Conservation (phyloP, 2,888 invertebrate genomes). For the Drosophila niveifrons region DNA sequence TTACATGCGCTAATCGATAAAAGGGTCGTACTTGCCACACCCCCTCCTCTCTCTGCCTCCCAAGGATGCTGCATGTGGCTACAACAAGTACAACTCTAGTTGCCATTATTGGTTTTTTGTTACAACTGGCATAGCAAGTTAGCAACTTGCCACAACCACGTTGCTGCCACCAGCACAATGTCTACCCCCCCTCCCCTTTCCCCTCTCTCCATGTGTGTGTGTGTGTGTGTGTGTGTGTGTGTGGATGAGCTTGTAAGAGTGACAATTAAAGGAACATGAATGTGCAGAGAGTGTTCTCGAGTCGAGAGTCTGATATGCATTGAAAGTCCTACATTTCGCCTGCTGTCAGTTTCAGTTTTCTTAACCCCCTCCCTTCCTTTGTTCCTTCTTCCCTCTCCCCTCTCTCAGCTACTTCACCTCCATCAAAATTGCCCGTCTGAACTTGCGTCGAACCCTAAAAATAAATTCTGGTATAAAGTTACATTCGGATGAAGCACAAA, state of each 20-base stretch:
- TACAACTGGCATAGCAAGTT: slow-evolving; percentile 54
- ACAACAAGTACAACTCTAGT: slow-evolving; percentile 55
- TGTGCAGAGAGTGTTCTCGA: slow-evolving; percentile 24
- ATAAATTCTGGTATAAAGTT: slow-evolving; percentile 19
- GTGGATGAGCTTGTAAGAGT: slow-evolving; percentile 30
- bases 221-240: slow-evolving; percentile 1
- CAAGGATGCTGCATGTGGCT: slow-evolving; percentile 56
- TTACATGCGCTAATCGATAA: slow-evolving; percentile 72
- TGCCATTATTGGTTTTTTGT: slow-evolving; percentile 69
- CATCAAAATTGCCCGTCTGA: neutral
- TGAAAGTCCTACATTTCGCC: slow-evolving; percentile 31
- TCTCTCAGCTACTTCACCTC: no score
- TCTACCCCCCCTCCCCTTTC: neutral
- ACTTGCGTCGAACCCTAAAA: neutral
- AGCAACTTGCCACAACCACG: slow-evolving; percentile 56
- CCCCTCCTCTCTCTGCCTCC: neutral
- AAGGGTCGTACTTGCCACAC: slow-evolving; percentile 8
- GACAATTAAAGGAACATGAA: slow-evolving; percentile 54
- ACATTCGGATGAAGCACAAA: slow-evolving; percentile 14
- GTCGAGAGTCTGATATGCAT: slow-evolving; percentile 39
- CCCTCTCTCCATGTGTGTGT: no score
- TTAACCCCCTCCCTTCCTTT: neutral
- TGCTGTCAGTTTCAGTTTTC: slow-evolving; percentile 37
- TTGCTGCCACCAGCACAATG: slow-evolving; percentile 37
- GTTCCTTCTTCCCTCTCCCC: neutral